Evolutionary conservation across 2,888 invertebrate species (phyloP).

Genomic region (Pherbina coryleti): DNA sequence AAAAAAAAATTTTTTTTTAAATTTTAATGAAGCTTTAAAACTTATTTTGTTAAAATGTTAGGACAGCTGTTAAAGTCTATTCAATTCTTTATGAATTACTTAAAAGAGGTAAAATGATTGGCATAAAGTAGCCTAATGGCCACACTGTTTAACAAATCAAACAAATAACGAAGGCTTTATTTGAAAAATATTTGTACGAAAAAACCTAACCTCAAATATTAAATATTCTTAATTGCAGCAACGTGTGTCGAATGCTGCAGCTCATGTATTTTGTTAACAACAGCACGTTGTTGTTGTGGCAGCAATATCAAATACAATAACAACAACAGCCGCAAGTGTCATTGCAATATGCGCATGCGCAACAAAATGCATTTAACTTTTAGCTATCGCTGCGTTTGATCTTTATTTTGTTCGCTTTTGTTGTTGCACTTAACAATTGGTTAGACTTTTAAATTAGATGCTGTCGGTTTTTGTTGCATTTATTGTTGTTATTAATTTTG

Average conservation of each 20-base stretch:
- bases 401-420: conserved; percentile 12
- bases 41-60: no score
- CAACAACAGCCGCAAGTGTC: conserved; percentile 14
- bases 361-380: neutral
- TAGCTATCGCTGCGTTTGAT: conserved; percentile 35
- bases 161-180: neutral
- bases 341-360: conserved; percentile 23
- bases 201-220: neutral
- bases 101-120: neutral
- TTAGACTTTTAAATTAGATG: conserved; percentile 34
- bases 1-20: no score
- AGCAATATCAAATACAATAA: conserved; percentile 38
- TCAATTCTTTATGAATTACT: neutral
- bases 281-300: conserved; percentile 39
- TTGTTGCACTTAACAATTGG: conserved; percentile 7
- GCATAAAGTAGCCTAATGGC: neutral
- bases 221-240: conserved; percentile 49
- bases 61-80: no score
- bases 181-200: neutral
- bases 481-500: conserved; percentile 42
- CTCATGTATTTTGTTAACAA: conserved; percentile 37
- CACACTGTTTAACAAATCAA: neutral
- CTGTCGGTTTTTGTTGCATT: conserved; percentile 27
- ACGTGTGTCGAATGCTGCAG: conserved; percentile 56
- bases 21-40: no score